These are phyloP conservation scores for Parazoanthus atlanticus DNA, from an alignment of 92 coral and sea anemone genomes.

Conservation along the genomic window DNA sequence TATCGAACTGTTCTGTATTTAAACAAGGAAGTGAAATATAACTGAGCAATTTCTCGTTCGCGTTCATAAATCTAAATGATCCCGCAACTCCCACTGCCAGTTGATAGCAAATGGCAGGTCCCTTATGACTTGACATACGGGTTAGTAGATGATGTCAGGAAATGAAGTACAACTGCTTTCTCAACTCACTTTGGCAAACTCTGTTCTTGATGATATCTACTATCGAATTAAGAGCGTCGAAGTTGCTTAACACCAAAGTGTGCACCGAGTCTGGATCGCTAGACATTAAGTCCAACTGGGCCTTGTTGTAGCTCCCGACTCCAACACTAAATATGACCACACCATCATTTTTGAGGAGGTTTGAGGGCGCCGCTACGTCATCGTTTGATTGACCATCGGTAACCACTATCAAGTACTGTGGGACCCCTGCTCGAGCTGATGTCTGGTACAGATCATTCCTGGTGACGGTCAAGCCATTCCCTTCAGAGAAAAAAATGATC, in stretches of 20 bases:
- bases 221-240: background rate
- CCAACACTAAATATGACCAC: conserved; percentile 18
- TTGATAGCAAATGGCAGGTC: too few species aligned
- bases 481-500: background rate
- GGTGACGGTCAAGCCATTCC: background rate
- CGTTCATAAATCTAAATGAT: background rate
- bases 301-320: background rate
- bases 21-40: too few species aligned
- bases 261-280: conserved; percentile 14
- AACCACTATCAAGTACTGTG: background rate
- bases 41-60: too few species aligned
- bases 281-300: conserved; percentile 1
- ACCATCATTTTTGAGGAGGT: conserved; percentile 19
- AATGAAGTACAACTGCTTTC: background rate
- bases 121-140: too few species aligned
- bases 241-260: background rate
- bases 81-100: too few species aligned
- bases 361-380: conserved; percentile 15
- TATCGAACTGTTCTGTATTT: background rate
- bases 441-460: conserved; percentile 18
- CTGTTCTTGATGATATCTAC: conserved; percentile 9
- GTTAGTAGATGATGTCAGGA: too few species aligned
- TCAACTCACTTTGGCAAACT: conserved; percentile 14
- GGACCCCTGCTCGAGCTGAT: conserved; percentile 11
- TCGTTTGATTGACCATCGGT: conserved; percentile 17